A percentile compares a stretch with the other conserved stretches of the same genome.
Conservation (phyloP, 2,797 vertebrate species). For the Typhlichthys subterraneus region DNA sequence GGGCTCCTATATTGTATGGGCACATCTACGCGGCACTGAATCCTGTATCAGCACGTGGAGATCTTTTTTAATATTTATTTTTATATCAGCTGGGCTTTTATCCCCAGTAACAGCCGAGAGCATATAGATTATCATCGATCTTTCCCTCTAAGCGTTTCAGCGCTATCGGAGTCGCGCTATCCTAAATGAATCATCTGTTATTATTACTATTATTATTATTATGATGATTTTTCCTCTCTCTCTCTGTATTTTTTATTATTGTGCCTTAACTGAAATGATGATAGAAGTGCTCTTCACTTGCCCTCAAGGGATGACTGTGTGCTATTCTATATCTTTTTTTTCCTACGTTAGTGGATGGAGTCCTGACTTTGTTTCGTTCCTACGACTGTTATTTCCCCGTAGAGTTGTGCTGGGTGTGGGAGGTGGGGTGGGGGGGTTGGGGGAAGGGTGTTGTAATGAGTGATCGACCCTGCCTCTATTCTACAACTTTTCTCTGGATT, state of each 20-base stretch:
- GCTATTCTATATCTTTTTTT: conserved; percentile 2
- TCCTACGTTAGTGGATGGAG: conserved; percentile 51
- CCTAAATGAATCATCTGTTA: conserved; percentile 63
- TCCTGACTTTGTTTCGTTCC: conserved; percentile 74
- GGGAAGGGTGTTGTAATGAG: conserved; percentile 55
- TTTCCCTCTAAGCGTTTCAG: conserved; percentile 25
- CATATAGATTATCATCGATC: conserved; percentile 53
- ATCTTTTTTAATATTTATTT: background rate
- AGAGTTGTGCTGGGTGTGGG: conserved; percentile 38
- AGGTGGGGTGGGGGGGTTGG: conserved; percentile 29
- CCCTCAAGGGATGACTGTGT: conserved; percentile 50
- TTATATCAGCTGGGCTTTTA: conserved; percentile 21
- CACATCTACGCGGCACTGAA: too few species aligned
- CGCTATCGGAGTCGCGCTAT: conserved; percentile 48
- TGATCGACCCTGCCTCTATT: conserved; percentile 72
- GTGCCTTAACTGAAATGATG: conserved; percentile 58
- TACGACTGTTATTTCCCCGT: conserved; percentile 74
- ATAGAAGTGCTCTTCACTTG: conserved; percentile 49
- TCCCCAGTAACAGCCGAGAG: conserved; percentile 35
- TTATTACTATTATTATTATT: background rate
- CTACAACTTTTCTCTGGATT: conserved; percentile 69
- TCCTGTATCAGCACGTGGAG: too few species aligned
- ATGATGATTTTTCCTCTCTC: too few species aligned
- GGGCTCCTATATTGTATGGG: too few species aligned
- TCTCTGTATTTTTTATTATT: conserved; percentile 29